Evolutionary conservation across 2,797 vertebrate species (phyloP).

Genomic region (Chrosomus eos): DNA sequence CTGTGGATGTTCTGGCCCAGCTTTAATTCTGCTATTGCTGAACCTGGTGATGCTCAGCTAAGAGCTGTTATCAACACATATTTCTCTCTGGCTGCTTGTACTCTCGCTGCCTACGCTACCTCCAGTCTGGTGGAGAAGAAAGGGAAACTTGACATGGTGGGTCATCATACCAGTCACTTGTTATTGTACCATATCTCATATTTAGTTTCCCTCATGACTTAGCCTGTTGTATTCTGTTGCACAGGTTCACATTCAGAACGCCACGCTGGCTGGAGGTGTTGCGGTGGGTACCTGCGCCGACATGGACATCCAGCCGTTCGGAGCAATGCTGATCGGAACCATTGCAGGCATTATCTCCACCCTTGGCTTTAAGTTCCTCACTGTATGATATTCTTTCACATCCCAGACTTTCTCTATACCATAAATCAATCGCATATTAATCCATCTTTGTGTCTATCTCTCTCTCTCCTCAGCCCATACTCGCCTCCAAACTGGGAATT

Average conservation of each 20-base stretch:
- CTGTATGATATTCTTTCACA: slow-evolving; percentile 75
- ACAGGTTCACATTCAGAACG: slow-evolving; percentile 97
- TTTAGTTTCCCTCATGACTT: neutral
- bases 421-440: neutral
- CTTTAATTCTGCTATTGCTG: slow-evolving; percentile 92
- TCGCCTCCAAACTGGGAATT: slow-evolving; percentile 85
- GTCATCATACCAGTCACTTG: slow-evolving; percentile 42
- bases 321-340: slow-evolving; percentile 89
- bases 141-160: slow-evolving; percentile 94
- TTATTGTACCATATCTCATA: neutral
- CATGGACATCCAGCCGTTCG: slow-evolving; percentile 82
- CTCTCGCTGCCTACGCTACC: slow-evolving; percentile 85
- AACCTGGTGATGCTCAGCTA: slow-evolving; percentile 58
- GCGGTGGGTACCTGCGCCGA: slow-evolving; percentile 95
- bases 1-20: slow-evolving; percentile 99
- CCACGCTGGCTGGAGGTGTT: slow-evolving; percentile 94
- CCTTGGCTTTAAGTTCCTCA: slow-evolving; percentile 87
- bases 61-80: slow-evolving; percentile 91
- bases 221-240: neutral
- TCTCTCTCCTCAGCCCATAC: slow-evolving; percentile 80
- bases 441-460: neutral
- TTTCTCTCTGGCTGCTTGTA: slow-evolving; percentile 87
- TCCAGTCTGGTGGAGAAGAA: slow-evolving; percentile 87
- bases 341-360: slow-evolving; percentile 88
- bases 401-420: neutral